Conservation (phyloP, 2,797 vertebrate genomes). For the Rhynchotus rufescens region DNA sequence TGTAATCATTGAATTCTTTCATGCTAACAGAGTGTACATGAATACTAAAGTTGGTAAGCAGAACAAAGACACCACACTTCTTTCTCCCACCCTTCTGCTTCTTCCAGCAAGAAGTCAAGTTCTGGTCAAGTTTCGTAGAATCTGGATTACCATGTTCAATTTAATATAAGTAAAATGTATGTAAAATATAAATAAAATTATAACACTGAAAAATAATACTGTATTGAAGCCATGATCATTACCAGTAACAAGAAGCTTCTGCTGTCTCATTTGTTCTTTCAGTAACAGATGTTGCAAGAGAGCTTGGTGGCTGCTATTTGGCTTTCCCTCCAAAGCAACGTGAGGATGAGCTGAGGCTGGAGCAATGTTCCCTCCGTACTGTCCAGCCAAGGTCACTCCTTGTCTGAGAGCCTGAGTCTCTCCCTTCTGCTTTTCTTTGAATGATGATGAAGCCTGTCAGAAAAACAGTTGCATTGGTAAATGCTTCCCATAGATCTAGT, state of each 20-base stretch:
- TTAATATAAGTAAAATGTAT: neutral
- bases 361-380: constrained; percentile 87
- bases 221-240: constrained; percentile 46
- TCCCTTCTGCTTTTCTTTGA: constrained; percentile 90
- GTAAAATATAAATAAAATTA: too few relatives aligned
- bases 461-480: constrained; percentile 53
- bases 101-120: neutral
- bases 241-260: constrained; percentile 94
- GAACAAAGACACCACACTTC: neutral
- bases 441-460: constrained; percentile 87
- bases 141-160: neutral
- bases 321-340: constrained; percentile 88
- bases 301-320: constrained; percentile 95
- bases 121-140: neutral
- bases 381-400: constrained; percentile 85
- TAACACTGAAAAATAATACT: neutral
- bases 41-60: neutral
- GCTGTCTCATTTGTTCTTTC: constrained; percentile 97
- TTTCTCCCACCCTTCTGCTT: neutral
- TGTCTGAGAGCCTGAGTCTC: constrained; percentile 85
- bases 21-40: constrained; percentile 6
- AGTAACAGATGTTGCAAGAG: constrained; percentile 96
- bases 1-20: constrained; percentile 13
- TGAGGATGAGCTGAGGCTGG: constrained; percentile 84
- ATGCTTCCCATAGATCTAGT: neutral